phyloP scores from a whole-genome alignment of 2,113 vertebrate genomes.

The Paedocypris sp. region DNA sequence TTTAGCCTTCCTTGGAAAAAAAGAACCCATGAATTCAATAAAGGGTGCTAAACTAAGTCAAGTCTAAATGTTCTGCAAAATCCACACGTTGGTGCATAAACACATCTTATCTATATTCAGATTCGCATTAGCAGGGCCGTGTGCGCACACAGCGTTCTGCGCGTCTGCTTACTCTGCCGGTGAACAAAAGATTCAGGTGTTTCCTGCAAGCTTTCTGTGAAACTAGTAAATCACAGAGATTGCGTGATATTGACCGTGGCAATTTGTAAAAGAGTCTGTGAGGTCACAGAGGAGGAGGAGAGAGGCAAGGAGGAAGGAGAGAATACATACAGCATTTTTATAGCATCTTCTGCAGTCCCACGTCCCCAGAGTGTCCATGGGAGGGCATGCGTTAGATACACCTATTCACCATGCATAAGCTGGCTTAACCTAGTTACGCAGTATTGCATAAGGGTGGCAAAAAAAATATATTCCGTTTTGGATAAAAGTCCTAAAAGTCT shows the following conservation, averaged over 20 bases:
- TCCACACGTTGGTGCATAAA: neutral
- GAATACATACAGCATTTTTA: constrained; percentile 29
- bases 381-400: constrained; percentile 28
- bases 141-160: neutral
- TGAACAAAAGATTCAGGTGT: constrained; percentile 32
- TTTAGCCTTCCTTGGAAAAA: constrained; percentile 95
- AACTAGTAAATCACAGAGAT: constrained; percentile 38
- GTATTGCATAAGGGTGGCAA: constrained; percentile 20
- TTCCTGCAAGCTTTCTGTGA: constrained; percentile 26
- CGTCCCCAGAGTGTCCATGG: constrained; percentile 16
- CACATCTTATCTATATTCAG: too few relatives aligned
- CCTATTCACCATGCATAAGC: constrained; percentile 20
- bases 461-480: neutral
- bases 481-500: neutral
- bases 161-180: neutral
- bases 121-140: too few relatives aligned
- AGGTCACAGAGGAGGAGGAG: constrained; percentile 25
- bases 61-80: constrained; percentile 26
- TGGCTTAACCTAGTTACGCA: constrained; percentile 26
- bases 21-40: constrained; percentile 77
- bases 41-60: constrained; percentile 57
- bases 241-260: constrained; percentile 44
- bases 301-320: constrained; percentile 24
- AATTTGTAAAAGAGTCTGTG: constrained; percentile 43
- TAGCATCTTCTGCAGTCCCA: neutral